Evolutionary conservation across 1,140 invertebrate species (phyloP).

Genomic region (Brachionus paranguensis): DNA sequence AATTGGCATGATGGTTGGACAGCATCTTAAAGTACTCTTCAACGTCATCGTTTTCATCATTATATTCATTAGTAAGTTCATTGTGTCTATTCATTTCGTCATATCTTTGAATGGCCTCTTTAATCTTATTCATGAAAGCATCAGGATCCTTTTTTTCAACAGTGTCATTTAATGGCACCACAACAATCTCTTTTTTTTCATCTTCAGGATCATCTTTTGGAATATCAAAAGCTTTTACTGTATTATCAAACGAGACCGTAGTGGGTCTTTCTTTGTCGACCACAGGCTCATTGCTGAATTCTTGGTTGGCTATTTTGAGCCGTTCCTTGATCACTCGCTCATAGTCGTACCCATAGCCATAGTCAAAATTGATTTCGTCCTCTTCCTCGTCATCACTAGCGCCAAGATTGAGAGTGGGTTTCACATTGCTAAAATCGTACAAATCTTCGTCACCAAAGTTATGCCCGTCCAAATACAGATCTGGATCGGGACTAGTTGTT

Average conservation of each 20-base stretch:
- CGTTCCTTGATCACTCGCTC: slow-evolving; percentile 26
- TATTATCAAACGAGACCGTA: background rate
- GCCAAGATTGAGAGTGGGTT: background rate
- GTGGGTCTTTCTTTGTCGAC: background rate
- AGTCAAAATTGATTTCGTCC: slow-evolving; percentile 29
- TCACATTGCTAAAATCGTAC: slow-evolving; percentile 18
- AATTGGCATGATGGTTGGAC: background rate
- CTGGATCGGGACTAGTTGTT: background rate
- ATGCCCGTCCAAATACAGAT: background rate
- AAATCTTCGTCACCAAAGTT: background rate
- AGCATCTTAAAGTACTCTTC: background rate
- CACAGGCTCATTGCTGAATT: background rate
- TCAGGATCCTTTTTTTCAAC: slow-evolving; percentile 2
- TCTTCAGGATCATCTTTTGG: background rate
- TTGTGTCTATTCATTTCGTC: slow-evolving; percentile 6
- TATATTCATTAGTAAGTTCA: background rate
- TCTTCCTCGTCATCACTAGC: background rate
- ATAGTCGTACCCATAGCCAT: slow-evolving; percentile 29
- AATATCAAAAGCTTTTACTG: slow-evolving; percentile 26
- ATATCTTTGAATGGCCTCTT: slow-evolving; percentile 17
- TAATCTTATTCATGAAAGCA: slow-evolving; percentile 14
- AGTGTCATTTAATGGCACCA: slow-evolving; percentile 29
- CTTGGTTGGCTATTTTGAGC: slow-evolving; percentile 27
- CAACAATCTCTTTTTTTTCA: background rate
- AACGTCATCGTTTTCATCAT: background rate